Conservation (phyloP, 2,888 invertebrate genomes). For the Netelia fuscicornis region DNA sequence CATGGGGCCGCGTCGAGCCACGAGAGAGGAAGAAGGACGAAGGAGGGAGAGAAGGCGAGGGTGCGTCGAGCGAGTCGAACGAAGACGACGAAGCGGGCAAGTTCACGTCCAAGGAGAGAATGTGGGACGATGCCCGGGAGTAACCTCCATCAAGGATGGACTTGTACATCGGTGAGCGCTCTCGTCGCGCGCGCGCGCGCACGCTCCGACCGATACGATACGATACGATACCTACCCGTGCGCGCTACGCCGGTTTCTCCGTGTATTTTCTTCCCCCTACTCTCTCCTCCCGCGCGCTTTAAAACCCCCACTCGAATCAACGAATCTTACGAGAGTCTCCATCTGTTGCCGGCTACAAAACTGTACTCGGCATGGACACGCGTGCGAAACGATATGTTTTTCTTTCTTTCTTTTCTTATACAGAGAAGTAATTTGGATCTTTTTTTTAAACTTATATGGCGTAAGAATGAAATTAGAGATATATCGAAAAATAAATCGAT, state of each 20-base stretch:
- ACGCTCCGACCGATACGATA: constrained; percentile 36
- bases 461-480: no score
- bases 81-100: constrained; percentile 76
- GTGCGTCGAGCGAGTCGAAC: constrained; percentile 76
- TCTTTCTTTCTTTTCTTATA: not conserved
- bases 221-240: constrained; percentile 26
- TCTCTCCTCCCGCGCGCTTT: not conserved
- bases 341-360: constrained; percentile 40
- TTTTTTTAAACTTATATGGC: no score
- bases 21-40: constrained; percentile 74
- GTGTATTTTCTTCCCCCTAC: constrained; percentile 36
- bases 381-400: not conserved
- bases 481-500: not conserved
- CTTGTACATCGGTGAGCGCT: constrained; percentile 75
- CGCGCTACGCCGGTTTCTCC: constrained; percentile 38
- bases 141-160: constrained; percentile 85
- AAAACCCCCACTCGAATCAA: not conserved
- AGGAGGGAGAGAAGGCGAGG: constrained; percentile 72
- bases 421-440: no score
- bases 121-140: constrained; percentile 84
- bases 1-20: constrained; percentile 32
- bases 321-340: constrained; percentile 35
- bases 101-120: constrained; percentile 82
- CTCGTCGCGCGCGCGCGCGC: constrained; percentile 44
- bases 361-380: constrained; percentile 29